phyloP scores from a whole-genome alignment of 2,797 vertebrate species.

The Gorsachius magnificus region DNA sequence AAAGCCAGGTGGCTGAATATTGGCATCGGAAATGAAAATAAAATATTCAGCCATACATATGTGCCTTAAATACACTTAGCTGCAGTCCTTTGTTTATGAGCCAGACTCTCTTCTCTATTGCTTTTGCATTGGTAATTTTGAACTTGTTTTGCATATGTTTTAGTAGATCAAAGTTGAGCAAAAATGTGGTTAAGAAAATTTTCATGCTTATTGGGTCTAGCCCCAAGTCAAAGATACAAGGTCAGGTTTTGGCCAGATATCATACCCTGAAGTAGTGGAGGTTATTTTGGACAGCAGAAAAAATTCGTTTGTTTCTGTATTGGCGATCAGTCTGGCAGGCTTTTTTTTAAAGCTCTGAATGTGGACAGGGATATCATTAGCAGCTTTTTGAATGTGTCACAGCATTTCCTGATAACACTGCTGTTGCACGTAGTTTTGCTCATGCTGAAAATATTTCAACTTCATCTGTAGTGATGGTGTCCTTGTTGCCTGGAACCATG shows the following conservation, averaged over 20 bases:
- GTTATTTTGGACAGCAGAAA: not conserved
- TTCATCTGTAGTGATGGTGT: not conserved
- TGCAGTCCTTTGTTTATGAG: conserved; percentile 32
- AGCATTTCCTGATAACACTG: not conserved
- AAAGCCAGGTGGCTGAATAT: conserved; percentile 69
- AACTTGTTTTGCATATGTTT: conserved; percentile 11
- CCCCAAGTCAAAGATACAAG: not conserved
- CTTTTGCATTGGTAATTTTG: not conserved
- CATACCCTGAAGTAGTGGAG: not conserved
- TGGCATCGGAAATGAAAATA: conserved; percentile 63
- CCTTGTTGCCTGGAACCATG: not conserved
- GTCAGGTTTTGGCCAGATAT: not conserved
- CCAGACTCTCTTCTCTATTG: not conserved
- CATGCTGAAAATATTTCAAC: not conserved
- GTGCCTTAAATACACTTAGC: conserved; percentile 40
- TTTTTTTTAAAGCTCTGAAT: not conserved
- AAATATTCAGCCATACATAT: conserved; percentile 60
- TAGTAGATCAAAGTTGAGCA: not conserved
- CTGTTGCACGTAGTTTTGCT: not conserved
- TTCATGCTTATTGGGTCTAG: not conserved
- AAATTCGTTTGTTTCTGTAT: not conserved
- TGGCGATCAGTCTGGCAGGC: not conserved
- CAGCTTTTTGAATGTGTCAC: not conserved
- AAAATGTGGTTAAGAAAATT: not conserved
- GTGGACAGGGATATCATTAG: not conserved